Conservation (phyloP, 2,113 vertebrate species). For the Colossoma macropomum region DNA sequence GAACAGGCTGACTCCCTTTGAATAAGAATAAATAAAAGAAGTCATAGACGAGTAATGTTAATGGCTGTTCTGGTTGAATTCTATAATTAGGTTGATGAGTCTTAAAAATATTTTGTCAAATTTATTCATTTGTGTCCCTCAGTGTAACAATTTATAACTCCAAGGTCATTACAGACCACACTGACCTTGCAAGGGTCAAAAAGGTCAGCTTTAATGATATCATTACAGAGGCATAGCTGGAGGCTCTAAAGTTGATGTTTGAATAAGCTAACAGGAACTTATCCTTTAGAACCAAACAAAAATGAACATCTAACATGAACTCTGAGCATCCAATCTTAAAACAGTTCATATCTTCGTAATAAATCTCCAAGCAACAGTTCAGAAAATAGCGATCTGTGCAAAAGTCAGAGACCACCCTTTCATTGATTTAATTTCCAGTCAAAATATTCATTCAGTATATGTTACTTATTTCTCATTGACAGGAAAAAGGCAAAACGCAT, state of each 20-base stretch:
- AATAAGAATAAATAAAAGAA: constrained; percentile 23
- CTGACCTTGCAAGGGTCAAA: background rate
- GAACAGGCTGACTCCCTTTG: constrained; percentile 24
- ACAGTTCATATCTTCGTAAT: too few relatives aligned
- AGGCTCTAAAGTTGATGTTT: background rate
- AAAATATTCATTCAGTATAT: too few relatives aligned
- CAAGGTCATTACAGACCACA: background rate
- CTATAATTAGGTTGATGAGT: background rate
- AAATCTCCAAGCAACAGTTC: too few relatives aligned
- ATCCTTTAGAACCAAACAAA: constrained; percentile 51
- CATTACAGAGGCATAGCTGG: background rate
- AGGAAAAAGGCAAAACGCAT: too few relatives aligned
- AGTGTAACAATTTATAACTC: constrained; percentile 12
- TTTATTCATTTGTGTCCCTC: constrained; percentile 41
- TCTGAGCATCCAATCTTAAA: too few relatives aligned
- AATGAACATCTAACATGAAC: background rate
- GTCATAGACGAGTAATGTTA: constrained; percentile 1
- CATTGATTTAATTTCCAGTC: too few relatives aligned
- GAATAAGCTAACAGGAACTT: constrained; percentile 24
- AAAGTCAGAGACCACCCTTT: too few relatives aligned
- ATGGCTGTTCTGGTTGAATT: constrained; percentile 1
- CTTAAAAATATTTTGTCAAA: background rate
- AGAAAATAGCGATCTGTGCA: too few relatives aligned
- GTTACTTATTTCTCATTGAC: too few relatives aligned
- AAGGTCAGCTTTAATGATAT: background rate